phyloP scores from a whole-genome alignment of 2,113 vertebrate species.

The Sorex araneus region DNA sequence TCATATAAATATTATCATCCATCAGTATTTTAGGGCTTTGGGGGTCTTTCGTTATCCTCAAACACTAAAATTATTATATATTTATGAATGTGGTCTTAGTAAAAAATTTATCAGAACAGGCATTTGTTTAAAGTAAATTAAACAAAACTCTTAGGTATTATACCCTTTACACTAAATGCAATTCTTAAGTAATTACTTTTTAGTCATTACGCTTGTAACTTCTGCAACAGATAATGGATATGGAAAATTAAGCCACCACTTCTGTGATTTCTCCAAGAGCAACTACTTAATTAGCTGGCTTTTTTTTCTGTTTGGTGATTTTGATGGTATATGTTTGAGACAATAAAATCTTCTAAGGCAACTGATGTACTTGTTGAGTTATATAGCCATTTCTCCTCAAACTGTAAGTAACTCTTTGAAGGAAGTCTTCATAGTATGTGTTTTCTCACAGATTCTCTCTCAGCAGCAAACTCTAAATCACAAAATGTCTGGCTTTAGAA shows the following conservation, averaged over 20 bases:
- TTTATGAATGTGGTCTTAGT: background rate
- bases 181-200: constrained; percentile 54
- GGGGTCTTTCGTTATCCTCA: background rate
- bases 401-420: background rate
- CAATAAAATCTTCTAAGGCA: constrained; percentile 50
- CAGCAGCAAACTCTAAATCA: constrained; percentile 39
- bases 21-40: background rate
- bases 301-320: constrained; percentile 31
- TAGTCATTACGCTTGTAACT: background rate
- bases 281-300: background rate
- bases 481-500: constrained; percentile 38
- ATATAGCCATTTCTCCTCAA: background rate
- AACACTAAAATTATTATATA: background rate
- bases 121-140: constrained; percentile 12
- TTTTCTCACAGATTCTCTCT: background rate
- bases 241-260: background rate
- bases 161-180: constrained; percentile 75
- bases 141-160: constrained; percentile 67
- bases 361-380: background rate
- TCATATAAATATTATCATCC: background rate
- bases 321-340: background rate
- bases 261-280: background rate
- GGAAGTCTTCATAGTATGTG: constrained; percentile 21
- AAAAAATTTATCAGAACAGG: background rate
- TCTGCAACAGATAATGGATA: background rate